Conservation (phyloP, 2,113 vertebrate genomes). For the Jacana jacana region DNA sequence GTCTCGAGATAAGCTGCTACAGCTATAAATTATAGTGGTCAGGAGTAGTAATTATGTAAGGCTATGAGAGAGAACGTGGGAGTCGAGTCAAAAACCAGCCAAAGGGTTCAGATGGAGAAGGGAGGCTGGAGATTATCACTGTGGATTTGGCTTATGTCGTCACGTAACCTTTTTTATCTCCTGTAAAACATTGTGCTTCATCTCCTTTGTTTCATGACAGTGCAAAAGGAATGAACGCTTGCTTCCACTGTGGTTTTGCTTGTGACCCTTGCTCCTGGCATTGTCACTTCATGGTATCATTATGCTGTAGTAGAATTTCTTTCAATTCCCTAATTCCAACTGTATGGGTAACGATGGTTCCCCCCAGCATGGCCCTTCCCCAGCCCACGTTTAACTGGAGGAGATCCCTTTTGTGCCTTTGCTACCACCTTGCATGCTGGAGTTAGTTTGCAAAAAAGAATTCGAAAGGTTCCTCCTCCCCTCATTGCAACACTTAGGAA, state of each 20-base stretch:
- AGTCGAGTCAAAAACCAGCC: background rate
- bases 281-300: background rate
- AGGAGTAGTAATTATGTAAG: background rate
- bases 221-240: background rate
- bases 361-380: background rate
- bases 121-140: background rate
- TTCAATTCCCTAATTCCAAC: background rate
- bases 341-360: background rate
- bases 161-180: background rate
- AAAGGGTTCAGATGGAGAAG: background rate
- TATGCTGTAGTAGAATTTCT: background rate
- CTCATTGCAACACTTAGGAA: background rate
- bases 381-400: background rate
- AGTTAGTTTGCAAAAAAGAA: background rate
- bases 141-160: background rate
- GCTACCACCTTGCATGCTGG: background rate
- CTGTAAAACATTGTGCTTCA: background rate
- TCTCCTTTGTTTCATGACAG: background rate
- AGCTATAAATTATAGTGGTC: constrained; percentile 22
- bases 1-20: background rate
- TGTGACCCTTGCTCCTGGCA: background rate
- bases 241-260: background rate
- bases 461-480: background rate
- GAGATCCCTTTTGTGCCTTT: background rate
- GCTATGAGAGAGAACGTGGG: background rate